Conservation (phyloP, 2,113 vertebrate species). For the Fulmarus glacialis region DNA sequence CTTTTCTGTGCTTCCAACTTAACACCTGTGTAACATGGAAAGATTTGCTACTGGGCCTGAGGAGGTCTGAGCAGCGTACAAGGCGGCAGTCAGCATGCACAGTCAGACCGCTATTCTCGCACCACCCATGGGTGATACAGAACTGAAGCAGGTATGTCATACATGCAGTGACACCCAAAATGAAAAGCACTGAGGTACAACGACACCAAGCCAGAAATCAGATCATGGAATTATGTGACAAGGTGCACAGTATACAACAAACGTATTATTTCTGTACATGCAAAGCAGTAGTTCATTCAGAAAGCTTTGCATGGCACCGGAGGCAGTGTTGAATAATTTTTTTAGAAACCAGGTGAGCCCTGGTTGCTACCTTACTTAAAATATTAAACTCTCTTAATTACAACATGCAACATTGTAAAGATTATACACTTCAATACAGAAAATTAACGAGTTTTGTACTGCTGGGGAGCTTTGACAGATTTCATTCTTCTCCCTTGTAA, state of each 20-base stretch:
- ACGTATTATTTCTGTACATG: rapidly evolving
- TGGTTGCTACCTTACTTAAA: neutral
- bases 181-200: neutral
- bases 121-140: rapidly evolving
- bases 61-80: rapidly evolving
- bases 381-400: neutral
- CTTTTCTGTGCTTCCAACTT: neutral
- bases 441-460: neutral
- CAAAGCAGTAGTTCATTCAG: neutral
- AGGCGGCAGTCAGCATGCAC: neutral
- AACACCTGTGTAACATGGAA: rapidly evolving
- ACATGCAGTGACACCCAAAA: neutral
- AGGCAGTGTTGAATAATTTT: neutral
- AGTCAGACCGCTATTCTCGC: neutral
- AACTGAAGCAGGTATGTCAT: neutral
- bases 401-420: neutral
- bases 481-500: neutral
- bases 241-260: neutral
- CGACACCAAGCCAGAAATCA: rapidly evolving
- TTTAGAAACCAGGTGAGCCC: neutral
- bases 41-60: neutral
- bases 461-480: neutral
- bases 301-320: neutral
- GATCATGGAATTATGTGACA: neutral
- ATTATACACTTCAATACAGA: neutral